Base-by-base conservation (phyloP, 2,113 vertebrate genomes). In the Oplegnathus fasciatus region DNA sequence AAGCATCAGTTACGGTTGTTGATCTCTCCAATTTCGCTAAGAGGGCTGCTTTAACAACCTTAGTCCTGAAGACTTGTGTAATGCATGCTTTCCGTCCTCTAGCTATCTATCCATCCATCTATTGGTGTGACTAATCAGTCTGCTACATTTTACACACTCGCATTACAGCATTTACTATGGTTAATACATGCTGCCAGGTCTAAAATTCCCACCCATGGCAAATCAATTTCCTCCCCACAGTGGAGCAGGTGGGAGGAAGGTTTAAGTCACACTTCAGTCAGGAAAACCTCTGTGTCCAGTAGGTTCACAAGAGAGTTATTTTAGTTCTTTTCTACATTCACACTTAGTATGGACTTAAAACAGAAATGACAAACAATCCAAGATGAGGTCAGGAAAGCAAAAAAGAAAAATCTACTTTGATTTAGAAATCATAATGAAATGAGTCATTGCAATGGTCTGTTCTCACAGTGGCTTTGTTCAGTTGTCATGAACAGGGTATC, bases 161-260 rank as follows among this genome's bases (percentile, higher is more conserved):
- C 54, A 37, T 42, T 75, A 79, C 13, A 79, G 18, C 37, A 28
- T 75, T 69, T 73, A 8, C 37, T 30, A 10, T 48, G 32, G 26
- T 82, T 64, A 75, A 86, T 15, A 81, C 55, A 87, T 55, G 28
- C 57, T 17, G 46, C 46, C 28, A 4, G 46, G 48, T 18, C 46
- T 67, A 46, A 57, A 80, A 78, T 48, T 71, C n/a, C 30, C 70
- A 87, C 58, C 18, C 34, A 75, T 75, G 44, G 65, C 62, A 46
- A 89, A 92, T 92, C 76, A 86, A 88, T 93, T 90, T 78, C 75
- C 55, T 58, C 60, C 82, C 76, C 73, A 83, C 73, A 64, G 68
- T 17, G 37, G 75, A 74, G 65, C 52, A 78, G 46, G 44, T 64
- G 55, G 71, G 4, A 50, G 75, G 58, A 79, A 76, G 46, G 64